A percentile compares a stretch with the other conserved stretches of the same genome.
Evolutionary conservation across 2,113 vertebrate genomes (phyloP).

Genomic region (Daubentonia madagascariensis): DNA sequence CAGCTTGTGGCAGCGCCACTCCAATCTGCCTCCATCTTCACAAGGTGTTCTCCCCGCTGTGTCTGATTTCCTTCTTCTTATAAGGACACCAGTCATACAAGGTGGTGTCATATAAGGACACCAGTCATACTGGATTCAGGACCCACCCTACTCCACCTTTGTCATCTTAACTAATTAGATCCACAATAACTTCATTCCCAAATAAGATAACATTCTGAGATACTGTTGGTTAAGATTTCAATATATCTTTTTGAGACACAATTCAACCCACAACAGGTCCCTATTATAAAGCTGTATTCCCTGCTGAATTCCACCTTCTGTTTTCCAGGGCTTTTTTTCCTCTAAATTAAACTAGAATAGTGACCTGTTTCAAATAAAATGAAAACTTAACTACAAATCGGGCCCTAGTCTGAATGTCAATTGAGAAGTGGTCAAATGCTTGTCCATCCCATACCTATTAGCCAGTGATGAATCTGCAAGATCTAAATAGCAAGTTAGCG

Average conservation of each 20-base stretch:
- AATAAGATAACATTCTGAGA: not conserved
- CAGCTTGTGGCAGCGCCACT: not conserved
- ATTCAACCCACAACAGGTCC: not conserved
- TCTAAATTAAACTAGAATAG: not conserved
- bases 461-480: not conserved
- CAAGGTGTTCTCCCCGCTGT: not conserved
- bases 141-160: not conserved
- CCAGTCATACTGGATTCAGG: not conserved
- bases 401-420: not conserved
- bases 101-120: not conserved
- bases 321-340: not conserved
- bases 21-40: not conserved
- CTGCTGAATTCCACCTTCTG: not conserved
- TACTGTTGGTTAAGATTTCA: not conserved
- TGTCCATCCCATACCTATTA: not conserved
- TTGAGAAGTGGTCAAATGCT: not conserved
- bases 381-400: not conserved
- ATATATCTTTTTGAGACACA: not conserved
- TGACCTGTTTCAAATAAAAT: not conserved
- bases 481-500: not conserved
- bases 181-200: not conserved
- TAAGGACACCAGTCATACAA: not conserved
- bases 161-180: not conserved
- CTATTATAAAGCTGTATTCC: not conserved
- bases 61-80: not conserved